Percentiles rank a stretch among this genome's conserved stretches.
Conservation (phyloP, 2,113 vertebrate species). For the Collichthys lucidus region DNA sequence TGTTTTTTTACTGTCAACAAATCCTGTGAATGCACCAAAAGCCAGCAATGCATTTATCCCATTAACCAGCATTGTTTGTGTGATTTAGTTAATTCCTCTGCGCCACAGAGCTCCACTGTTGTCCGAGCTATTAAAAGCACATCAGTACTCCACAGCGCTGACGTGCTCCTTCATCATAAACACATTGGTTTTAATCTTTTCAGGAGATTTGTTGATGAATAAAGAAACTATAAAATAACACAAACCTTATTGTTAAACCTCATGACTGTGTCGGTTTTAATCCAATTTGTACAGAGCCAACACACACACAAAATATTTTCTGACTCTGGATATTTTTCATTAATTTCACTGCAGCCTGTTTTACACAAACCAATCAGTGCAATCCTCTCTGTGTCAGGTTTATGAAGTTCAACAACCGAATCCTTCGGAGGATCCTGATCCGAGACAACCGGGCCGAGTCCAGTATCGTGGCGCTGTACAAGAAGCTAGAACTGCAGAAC, state of each 20-base stretch:
- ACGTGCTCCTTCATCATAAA: neutral
- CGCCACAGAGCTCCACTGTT: neutral
- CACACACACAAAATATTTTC: neutral
- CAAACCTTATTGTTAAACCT: neutral
- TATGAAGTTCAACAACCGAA: conserved; percentile 92
- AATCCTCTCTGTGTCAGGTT: conserved; percentile 83
- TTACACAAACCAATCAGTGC: neutral
- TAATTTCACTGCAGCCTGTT: neutral
- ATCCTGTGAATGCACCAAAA: neutral
- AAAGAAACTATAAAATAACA: neutral
- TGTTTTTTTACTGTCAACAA: neutral
- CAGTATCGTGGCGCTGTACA: conserved; percentile 93
- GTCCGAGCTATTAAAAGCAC: neutral
- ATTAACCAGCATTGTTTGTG: neutral
- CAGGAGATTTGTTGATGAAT: neutral
- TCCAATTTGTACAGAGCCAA: neutral
- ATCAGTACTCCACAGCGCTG: neutral
- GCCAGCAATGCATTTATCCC: neutral
- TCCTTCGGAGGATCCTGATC: conserved; percentile 92
- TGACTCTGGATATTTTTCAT: neutral
- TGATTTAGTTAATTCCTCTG: neutral
- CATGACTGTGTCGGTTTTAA: neutral
- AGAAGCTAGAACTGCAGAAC: conserved; percentile 95
- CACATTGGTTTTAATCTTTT: neutral
- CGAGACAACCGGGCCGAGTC: conserved; percentile 89